Evolutionary conservation across 2,797 vertebrate genomes (phyloP).

Genomic region (Aeoliscus strigatus): DNA sequence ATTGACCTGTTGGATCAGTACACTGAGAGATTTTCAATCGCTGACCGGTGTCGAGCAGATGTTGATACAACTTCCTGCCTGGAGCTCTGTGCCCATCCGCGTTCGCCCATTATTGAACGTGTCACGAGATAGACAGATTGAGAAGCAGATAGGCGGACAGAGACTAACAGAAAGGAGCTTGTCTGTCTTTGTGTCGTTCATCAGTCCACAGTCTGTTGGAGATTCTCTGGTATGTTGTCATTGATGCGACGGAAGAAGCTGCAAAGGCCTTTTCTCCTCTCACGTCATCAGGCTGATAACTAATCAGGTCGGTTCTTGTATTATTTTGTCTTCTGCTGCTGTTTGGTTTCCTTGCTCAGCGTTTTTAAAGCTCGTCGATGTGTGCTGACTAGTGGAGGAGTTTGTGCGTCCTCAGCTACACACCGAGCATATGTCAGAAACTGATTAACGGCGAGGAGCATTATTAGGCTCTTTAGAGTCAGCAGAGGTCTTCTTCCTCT

Average conservation of each 20-base stretch:
- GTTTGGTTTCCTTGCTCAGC: not conserved
- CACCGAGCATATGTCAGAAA: not conserved
- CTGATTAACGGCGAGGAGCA: too few relatives aligned
- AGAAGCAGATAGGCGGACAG: slow-evolving; percentile 23
- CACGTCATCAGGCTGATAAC: slow-evolving; percentile 30
- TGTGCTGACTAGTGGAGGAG: not conserved
- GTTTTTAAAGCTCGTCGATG: slow-evolving; percentile 1
- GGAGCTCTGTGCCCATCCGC: slow-evolving; percentile 51
- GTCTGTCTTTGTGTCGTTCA: slow-evolving; percentile 31
- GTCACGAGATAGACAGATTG: slow-evolving; percentile 30
- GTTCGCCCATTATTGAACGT: slow-evolving; percentile 61
- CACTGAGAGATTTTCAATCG: slow-evolving; percentile 29
- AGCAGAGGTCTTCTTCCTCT: not conserved
- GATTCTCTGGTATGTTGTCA: slow-evolving; percentile 52
- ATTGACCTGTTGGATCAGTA: slow-evolving; percentile 36
- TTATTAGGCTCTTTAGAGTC: not conserved
- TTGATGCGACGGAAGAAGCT: slow-evolving; percentile 41
- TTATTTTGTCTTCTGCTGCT: not conserved
- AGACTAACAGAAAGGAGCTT: slow-evolving; percentile 26
- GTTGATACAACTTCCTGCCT: slow-evolving; percentile 45
- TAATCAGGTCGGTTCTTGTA: slow-evolving; percentile 52
- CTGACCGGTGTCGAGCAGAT: slow-evolving; percentile 26
- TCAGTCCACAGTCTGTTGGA: slow-evolving; percentile 27
- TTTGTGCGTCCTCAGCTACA: not conserved
- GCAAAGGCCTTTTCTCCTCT: slow-evolving; percentile 31